phyloP scores from a whole-genome alignment of 2,888 invertebrate species.

The Lasioglossum pauxillum region DNA sequence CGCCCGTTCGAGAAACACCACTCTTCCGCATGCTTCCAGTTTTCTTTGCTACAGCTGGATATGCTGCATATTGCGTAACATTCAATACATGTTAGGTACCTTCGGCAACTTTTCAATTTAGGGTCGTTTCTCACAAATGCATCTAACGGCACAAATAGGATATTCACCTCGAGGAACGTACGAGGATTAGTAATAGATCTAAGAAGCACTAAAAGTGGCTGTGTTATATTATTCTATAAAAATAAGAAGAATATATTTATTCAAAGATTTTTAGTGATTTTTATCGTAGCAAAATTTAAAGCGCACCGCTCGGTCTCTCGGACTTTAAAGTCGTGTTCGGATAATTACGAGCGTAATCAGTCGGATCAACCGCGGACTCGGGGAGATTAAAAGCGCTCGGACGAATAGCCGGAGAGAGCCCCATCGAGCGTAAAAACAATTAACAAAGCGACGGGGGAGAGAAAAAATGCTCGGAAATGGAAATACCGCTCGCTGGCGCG shows the following conservation, averaged over 20 bases:
- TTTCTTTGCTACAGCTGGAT: neutral
- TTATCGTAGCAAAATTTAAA: neutral
- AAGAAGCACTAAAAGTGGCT: too few relatives aligned
- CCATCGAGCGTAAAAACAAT: neutral
- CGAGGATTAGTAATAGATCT: too few relatives aligned
- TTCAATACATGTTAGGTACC: too few relatives aligned
- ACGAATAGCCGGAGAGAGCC: slow-evolving; percentile 1
- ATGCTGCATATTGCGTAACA: too few relatives aligned
- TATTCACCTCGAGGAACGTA: too few relatives aligned
- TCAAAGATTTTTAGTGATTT: too few relatives aligned
- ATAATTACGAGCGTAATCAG: neutral
- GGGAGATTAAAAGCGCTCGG: neutral
- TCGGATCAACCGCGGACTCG: neutral
- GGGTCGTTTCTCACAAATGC: too few relatives aligned
- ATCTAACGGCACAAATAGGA: too few relatives aligned
- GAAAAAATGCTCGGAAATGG: neutral
- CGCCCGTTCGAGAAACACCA: neutral
- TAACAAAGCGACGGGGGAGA: neutral
- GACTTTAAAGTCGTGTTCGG: neutral
- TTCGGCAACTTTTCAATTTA: too few relatives aligned
- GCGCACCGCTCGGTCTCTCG: neutral
- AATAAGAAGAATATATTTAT: too few relatives aligned
- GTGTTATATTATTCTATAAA: too few relatives aligned
- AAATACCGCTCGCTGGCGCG: neutral
- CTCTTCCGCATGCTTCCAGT: neutral